These are phyloP conservation scores for Phyllostomus discolor DNA, from an alignment of 2,113 vertebrate genomes.

Conservation along the genomic window DNA sequence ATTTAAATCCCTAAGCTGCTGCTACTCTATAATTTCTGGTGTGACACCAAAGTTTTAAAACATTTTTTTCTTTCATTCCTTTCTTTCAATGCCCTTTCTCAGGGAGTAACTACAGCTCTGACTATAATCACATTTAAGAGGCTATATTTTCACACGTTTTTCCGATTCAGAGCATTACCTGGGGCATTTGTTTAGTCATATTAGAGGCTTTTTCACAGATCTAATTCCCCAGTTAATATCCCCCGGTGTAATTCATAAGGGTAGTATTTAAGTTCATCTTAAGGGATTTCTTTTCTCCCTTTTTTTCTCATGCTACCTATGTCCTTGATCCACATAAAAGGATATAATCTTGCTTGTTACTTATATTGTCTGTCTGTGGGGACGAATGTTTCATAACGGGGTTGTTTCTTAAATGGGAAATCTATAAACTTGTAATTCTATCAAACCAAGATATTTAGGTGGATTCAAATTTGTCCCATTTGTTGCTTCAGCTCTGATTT, in stretches of 20 bases:
- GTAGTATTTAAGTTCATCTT: conserved; percentile 31
- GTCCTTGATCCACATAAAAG: conserved; percentile 53
- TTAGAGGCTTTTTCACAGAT: conserved; percentile 25
- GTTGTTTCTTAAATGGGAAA: conserved; percentile 42
- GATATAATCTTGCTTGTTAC: conserved; percentile 61
- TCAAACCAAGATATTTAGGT: conserved; percentile 25
- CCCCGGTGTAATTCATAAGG: conserved; percentile 54
- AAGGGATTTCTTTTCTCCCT: neutral
- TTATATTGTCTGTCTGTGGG: conserved; percentile 43
- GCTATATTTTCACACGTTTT: conserved; percentile 22
- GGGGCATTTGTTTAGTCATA: conserved; percentile 44
- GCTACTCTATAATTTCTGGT: conserved; percentile 48
- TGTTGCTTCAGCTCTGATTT: conserved; percentile 27
- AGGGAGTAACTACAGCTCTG: neutral
- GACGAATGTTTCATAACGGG: conserved; percentile 45
- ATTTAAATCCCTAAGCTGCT: conserved; percentile 56
- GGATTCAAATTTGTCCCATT: conserved; percentile 39
- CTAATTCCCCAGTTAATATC: conserved; percentile 58
- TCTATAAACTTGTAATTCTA: conserved; percentile 67
- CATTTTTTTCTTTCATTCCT: conserved; percentile 20
- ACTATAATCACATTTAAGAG: conserved; percentile 53
- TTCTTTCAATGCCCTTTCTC: conserved; percentile 25
- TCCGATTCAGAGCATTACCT: conserved; percentile 30
- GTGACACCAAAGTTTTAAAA: conserved; percentile 61
- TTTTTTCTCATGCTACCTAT: neutral